phyloP scores from a whole-genome alignment of 2,113 vertebrate genomes.

The Tyto alba region DNA sequence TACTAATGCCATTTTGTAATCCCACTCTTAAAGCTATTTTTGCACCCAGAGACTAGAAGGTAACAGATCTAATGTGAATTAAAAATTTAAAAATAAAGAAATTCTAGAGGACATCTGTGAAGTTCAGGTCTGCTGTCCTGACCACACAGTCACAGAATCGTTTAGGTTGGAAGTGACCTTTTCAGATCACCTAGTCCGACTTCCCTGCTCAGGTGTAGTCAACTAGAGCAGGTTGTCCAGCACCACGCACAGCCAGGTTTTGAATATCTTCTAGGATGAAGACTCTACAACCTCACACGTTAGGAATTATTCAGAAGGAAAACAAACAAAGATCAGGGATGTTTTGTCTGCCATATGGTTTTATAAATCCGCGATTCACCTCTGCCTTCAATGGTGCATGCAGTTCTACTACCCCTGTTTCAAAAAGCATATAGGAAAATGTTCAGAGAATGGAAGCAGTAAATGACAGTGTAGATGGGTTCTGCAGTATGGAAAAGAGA shows the following conservation, averaged over 20 bases:
- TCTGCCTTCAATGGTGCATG: neutral
- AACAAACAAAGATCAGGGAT: neutral
- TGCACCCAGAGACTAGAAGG: neutral
- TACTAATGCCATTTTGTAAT: neutral
- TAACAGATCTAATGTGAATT: neutral
- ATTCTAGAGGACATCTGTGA: neutral
- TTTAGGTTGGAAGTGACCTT: neutral
- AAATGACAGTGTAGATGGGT: neutral
- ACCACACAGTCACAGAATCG: neutral
- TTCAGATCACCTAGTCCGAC: neutral
- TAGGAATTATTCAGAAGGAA: neutral
- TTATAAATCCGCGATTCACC: neutral
- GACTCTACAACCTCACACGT: neutral
- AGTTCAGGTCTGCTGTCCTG: neutral
- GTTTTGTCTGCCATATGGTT: neutral
- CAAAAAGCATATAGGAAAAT: neutral
- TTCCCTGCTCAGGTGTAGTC: neutral
- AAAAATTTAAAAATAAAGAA: neutral
- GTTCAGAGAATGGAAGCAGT: neutral
- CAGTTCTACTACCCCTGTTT: neutral
- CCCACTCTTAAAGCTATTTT: neutral
- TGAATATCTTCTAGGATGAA: neutral
- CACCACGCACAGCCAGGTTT: neutral
- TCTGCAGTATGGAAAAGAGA: neutral
- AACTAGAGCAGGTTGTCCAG: neutral